These are phyloP conservation scores for Phrynosoma blainvillii DNA, from an alignment of 2,113 vertebrate species.

Conservation along the genomic window DNA sequence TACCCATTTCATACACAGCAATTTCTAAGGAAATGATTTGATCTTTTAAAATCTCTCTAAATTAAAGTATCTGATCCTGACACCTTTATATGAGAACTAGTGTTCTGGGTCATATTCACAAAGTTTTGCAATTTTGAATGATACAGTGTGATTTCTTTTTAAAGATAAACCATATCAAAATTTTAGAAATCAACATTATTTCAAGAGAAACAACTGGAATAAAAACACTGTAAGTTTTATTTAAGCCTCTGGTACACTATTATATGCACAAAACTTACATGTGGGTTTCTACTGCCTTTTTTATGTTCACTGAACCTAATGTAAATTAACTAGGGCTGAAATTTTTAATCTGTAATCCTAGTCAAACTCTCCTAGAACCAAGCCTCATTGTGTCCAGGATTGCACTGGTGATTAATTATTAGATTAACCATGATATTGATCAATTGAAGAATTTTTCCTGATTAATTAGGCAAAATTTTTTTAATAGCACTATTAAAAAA, in stretches of 20 bases:
- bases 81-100: background rate
- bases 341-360: background rate
- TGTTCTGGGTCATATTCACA: background rate
- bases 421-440: background rate
- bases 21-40: background rate
- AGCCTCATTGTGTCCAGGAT: background rate
- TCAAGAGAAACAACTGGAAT: background rate
- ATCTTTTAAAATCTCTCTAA: background rate
- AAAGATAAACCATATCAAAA: background rate
- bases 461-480: background rate
- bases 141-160: background rate
- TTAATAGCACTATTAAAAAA: background rate
- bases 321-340: background rate
- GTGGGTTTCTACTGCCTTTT: background rate
- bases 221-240: background rate
- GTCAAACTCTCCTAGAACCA: background rate
- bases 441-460: background rate
- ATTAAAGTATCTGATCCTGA: background rate
- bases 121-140: background rate
- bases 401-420: background rate
- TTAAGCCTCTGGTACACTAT: background rate
- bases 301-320: background rate
- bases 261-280: background rate
- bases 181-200: background rate
- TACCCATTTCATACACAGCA: background rate